A percentile compares a stretch with the other conserved stretches of the same genome.
These are phyloP conservation scores for Platycheirus albimanus DNA, from an alignment of 2,888 invertebrate genomes.

Conservation along the genomic window DNA sequence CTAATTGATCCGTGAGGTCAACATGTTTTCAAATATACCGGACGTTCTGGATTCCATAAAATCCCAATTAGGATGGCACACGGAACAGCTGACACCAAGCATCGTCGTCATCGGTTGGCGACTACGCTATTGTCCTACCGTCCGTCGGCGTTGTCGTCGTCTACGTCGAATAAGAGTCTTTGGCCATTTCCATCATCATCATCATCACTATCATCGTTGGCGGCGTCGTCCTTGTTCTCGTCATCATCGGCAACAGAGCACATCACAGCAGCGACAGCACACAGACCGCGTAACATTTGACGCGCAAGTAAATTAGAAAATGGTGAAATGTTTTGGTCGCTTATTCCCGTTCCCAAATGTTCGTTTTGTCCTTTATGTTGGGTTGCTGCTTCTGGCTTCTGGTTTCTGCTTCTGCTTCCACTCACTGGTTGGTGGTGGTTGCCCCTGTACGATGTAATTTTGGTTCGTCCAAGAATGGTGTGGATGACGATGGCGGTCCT, in stretches of 20 bases:
- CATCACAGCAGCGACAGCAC: slow-evolving; percentile 42
- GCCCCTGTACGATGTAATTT: slow-evolving; percentile 56
- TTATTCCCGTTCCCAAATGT: slow-evolving; percentile 31
- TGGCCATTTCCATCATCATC: slow-evolving; percentile 34
- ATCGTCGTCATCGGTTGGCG: slow-evolving; percentile 18
- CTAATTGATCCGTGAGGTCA: slow-evolving; percentile 72
- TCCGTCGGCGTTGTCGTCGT: slow-evolving; percentile 7
- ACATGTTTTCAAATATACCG: slow-evolving; percentile 70
- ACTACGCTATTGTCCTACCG: not conserved
- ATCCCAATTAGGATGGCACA: slow-evolving; percentile 67
- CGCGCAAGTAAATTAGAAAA: slow-evolving; percentile 74
- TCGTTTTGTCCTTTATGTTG: slow-evolving; percentile 18
- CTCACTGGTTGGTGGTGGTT: slow-evolving; percentile 10
- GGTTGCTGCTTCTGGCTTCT: slow-evolving; percentile 18
- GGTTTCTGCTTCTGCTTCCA: not conserved
- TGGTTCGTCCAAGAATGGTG: slow-evolving; percentile 36
- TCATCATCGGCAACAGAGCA: slow-evolving; percentile 45
- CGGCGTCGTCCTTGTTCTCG: slow-evolving; percentile 30
- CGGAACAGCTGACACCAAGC: slow-evolving; percentile 70
- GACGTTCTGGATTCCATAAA: slow-evolving; percentile 59
- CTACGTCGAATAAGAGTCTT: not conserved
- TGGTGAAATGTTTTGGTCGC: slow-evolving; percentile 65
- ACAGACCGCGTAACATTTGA: slow-evolving; percentile 72
- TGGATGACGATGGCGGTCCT: slow-evolving; percentile 11
- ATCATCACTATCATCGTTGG: slow-evolving; percentile 25